phyloP scores from a whole-genome alignment of 2,113 vertebrate genomes.

The Nasalis larvatus region DNA sequence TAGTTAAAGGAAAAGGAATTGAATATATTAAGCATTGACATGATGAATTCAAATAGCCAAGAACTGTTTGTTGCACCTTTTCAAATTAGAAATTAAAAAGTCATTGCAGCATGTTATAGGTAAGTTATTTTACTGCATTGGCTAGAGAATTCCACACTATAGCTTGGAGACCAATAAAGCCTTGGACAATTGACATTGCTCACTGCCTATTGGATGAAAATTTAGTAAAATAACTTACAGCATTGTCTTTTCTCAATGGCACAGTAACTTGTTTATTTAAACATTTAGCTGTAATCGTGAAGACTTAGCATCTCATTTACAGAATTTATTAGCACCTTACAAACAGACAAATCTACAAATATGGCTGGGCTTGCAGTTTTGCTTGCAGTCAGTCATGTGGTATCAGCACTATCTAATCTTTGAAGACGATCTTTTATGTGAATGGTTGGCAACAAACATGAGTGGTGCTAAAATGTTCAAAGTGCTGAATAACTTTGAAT shows the following conservation, averaged over 20 bases:
- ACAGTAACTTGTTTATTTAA: constrained; percentile 20
- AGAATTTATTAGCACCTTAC: background rate
- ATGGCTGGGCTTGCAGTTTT: constrained; percentile 19
- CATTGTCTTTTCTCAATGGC: background rate
- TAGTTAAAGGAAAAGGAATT: background rate
- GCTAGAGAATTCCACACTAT: background rate
- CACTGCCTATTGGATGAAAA: constrained; percentile 9
- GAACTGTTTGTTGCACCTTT: constrained; percentile 45
- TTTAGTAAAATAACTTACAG: constrained; percentile 34
- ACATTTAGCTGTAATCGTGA: constrained; percentile 9
- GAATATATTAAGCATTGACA: constrained; percentile 42
- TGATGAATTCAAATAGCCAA: constrained; percentile 10
- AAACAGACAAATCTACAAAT: background rate
- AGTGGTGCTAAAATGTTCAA: background rate
- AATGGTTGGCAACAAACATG: constrained; percentile 34
- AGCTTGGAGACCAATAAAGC: constrained; percentile 39
- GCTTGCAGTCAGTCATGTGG: background rate
- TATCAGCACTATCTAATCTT: constrained; percentile 20
- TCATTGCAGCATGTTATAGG: background rate
- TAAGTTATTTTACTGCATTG: constrained; percentile 18
- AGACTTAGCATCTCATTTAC: constrained; percentile 14
- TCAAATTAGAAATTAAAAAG: constrained; percentile 38
- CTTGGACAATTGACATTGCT: constrained; percentile 6
- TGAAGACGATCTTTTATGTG: constrained; percentile 16
- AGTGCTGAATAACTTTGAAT: constrained; percentile 36